These are phyloP conservation scores for Aporophyla nigra DNA, from an alignment of 2,888 invertebrate species.

Conservation along the genomic window DNA sequence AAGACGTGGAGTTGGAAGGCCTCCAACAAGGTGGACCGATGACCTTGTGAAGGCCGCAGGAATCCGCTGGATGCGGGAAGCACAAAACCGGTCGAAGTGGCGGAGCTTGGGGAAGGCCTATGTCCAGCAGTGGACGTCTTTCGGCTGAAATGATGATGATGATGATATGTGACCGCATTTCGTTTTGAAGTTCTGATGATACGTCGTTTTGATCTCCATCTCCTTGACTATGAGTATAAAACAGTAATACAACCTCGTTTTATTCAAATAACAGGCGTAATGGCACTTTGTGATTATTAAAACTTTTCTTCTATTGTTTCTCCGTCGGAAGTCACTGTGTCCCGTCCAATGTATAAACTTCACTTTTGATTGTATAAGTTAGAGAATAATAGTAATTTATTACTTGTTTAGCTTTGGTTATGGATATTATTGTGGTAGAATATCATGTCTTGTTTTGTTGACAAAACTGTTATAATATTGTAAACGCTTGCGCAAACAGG, in stretches of 20 bases:
- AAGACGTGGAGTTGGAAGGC: no score
- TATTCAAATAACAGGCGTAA: conserved; percentile 12
- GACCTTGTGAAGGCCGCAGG: no score
- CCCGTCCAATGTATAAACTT: conserved; percentile 19
- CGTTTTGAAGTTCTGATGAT: no score
- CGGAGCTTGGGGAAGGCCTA: no score
- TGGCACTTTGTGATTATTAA: conserved; percentile 3
- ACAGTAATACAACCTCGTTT: background rate
- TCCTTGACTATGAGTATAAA: conserved; percentile 7
- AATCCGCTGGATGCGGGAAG: no score
- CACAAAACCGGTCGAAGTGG: no score
- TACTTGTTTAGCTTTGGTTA: background rate
- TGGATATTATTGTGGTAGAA: background rate
- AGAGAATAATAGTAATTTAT: conserved; percentile 11
- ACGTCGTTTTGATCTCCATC: background rate
- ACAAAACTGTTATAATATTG: background rate
- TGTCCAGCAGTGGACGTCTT: no score
- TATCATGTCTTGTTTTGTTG: background rate
- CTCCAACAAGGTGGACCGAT: no score
- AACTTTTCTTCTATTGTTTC: conserved; percentile 24
- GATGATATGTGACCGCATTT: background rate
- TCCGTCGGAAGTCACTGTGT: conserved; percentile 4
- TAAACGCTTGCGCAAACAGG: no score
- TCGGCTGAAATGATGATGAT: no score
- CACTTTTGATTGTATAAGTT: conserved; percentile 12